Base-by-base conservation (phyloP, 2,888 invertebrate genomes). In the Escarpia spicata region DNA sequence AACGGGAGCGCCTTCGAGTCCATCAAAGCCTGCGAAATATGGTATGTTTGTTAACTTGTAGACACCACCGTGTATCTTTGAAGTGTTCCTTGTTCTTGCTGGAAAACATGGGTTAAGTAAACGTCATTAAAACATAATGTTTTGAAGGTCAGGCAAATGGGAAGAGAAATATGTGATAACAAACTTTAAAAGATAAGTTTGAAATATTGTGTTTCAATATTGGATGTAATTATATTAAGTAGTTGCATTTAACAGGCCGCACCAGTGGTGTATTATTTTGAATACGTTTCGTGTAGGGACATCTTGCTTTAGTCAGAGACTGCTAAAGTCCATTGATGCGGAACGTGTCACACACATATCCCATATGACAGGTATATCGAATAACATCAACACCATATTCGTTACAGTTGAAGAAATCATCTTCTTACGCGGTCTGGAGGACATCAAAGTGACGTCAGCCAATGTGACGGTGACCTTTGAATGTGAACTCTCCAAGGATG, bases 401-500 rank as follows among this genome's bases (percentile, higher is more conserved):
- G 58, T 94, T 93, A 43, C 94, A 96, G 96, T 96, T 94, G 95
- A 95, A 89, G 94, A 94, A 60, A 94, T 96, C 31, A 95, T 95
- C 92, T 95, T 96, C 92, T 93, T 95, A 75, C 94, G 95, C 26
- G 94, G 94, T 92, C 94, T 96, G 19, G 94, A 95, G 91, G 95
- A 96, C 93, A 93, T 95, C 52, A 95, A 95, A 12, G 95, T 96
- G 2, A 95, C 94, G n/a, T 95, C 95, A 92, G 94, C 95, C 26
- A 90, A 95, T 58, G 94, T 94, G 45, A 95, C 94, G 10, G 95
- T 95, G 31, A 94, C 94, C 15, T 95, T 99, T 94, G 97, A 97
- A 4, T 98, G 99, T 19, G 98, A 98, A 97, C 97, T 99, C 92
- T 98, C 98, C 0, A 97, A 98, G 94, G 97, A 98, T 92, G 97